phyloP scores from a whole-genome alignment of 2,888 invertebrate species.

The Aproaerema taeniolella region DNA sequence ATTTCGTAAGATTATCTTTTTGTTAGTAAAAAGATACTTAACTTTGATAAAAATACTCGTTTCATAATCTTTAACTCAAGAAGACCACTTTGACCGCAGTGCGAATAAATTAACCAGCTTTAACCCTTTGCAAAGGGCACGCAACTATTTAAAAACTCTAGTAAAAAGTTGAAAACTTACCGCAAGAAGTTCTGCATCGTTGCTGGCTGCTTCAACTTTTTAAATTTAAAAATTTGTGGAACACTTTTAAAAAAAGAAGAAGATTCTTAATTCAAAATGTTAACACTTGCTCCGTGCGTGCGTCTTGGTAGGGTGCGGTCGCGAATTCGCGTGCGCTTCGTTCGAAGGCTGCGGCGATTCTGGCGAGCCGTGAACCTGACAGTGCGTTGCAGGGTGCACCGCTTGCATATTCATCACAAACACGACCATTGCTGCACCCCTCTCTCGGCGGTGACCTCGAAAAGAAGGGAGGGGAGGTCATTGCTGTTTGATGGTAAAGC shows the following conservation, averaged over 20 bases:
- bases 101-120: conserved; percentile 39
- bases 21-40: too few relatives aligned
- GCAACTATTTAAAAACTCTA: conserved; percentile 25
- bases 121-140: conserved; percentile 37
- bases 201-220: conserved; percentile 31
- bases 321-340: conserved; percentile 43
- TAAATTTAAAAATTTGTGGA: too few relatives aligned
- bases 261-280: conserved; percentile 26
- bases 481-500: too few relatives aligned
- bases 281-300: conserved; percentile 34
- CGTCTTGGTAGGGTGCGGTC: conserved; percentile 25
- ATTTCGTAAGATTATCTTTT: too few relatives aligned
- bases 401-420: conserved; percentile 51
- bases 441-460: too few relatives aligned
- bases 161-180: conserved; percentile 42
- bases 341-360: conserved; percentile 53
- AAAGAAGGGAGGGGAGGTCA: too few relatives aligned
- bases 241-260: conserved; percentile 14
- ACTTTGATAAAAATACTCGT: too few relatives aligned
- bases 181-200: conserved; percentile 61
- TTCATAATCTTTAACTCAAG: too few relatives aligned
- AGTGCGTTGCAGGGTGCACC: conserved; percentile 56
- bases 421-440: conserved; percentile 2
- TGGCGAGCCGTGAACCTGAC: conserved; percentile 53
- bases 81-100: too few relatives aligned